Evolutionary conservation across 1,140 invertebrate species (phyloP), one percentile per base, ranked within the genome.

Genomic region (Solenopsis fugax): DNA sequence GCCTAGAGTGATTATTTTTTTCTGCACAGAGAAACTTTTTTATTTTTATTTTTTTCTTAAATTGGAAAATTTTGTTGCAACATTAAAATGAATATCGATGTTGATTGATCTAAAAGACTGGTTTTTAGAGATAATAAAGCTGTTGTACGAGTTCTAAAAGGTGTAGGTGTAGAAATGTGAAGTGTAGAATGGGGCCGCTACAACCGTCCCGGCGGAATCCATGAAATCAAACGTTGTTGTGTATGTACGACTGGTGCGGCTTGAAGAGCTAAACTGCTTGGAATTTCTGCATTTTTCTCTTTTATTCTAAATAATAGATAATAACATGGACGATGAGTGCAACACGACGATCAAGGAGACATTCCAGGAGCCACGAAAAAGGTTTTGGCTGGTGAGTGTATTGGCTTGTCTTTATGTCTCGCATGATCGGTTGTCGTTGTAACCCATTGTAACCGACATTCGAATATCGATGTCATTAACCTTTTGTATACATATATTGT

Each of bases 341-440:
- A 92, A 92, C 73, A 85, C 88, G 24, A 93, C 93, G 10, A 89
- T 92, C 52, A 93, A 94, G 64, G 93, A 94, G 41, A 89, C 88
- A 9, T 94, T 95, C 72, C 93, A 93, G 85, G 94, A 95, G 78
- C 94, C 94, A 6, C 91, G 92, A 54, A 95, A 93, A 64, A 93
- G 91, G 54, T 95, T 95, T 87, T 95, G 94, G 93, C 88, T 95
- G 92, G 94, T 95, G 62, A 93, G 91, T 87, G 34, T 41, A 12
- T 16, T 41, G 13, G 1, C 62, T 58, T 18, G 5, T 24, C 16
- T 18, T 4, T 45, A 62, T n/a, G 12, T 18, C 16, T 45, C 1
- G 13, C 1, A 12, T 18, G 0, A 58, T 12, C 48, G 52, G 54
- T 29, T 18, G 81, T n/a, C 24, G n/a, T 13, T 37, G 16, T 72